A percentile compares a stretch with the other conserved stretches of the same genome.
Evolutionary conservation across 2,797 vertebrate genomes (phyloP).

Genomic region (Cuniculus paca): DNA sequence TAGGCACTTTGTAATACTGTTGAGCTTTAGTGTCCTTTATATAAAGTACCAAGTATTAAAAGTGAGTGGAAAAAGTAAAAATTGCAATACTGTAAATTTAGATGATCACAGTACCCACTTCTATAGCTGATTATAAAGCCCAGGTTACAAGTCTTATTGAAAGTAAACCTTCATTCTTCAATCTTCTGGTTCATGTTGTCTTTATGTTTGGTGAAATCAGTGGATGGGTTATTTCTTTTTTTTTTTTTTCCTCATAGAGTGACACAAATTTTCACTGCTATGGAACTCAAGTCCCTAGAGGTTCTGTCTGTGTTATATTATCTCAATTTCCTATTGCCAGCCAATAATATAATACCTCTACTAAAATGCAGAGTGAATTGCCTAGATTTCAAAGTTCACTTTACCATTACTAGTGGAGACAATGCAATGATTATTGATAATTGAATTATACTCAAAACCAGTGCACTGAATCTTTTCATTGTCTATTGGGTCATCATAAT

Average conservation of each 20-base stretch:
- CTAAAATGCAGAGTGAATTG: neutral
- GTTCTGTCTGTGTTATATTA: neutral
- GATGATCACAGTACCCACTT: neutral
- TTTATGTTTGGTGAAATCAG: neutral
- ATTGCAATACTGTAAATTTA: neutral
- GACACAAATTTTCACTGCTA: neutral
- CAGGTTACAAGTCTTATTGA: neutral
- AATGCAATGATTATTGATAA: neutral
- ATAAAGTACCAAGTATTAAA: neutral
- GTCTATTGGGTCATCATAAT: neutral
- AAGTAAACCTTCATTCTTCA: neutral
- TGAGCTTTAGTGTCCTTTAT: neutral
- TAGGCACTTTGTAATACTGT: neutral
- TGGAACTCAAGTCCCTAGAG: neutral
- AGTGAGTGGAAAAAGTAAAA: neutral
- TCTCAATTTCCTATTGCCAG: neutral
- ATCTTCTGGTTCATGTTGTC: neutral
- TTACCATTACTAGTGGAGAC: neutral
- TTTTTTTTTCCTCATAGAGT: neutral
- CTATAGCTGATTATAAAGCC: neutral
- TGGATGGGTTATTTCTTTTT: neutral
- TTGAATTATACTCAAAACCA: neutral
- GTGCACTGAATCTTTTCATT: neutral
- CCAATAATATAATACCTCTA: neutral
- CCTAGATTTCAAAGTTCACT: slow-evolving; percentile 24